Conservation (phyloP, 2,113 vertebrate species). For the Callorhinus ursinus region DNA sequence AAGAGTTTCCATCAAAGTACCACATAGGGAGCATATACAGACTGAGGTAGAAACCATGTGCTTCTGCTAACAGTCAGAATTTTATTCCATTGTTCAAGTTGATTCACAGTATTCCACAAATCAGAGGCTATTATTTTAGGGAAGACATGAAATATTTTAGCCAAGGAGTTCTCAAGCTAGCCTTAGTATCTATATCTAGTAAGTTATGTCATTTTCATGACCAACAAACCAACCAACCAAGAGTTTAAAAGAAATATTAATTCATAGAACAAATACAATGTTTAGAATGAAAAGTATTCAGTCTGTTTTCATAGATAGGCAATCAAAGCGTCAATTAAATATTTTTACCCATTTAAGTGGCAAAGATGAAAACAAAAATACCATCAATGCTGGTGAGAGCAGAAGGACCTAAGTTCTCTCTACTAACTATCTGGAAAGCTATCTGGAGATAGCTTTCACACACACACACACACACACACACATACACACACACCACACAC, state of each 20-base stretch:
- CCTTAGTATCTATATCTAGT: not conserved
- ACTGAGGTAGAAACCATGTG: not conserved
- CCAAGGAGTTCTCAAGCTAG: not conserved
- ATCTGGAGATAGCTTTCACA: not conserved
- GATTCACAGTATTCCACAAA: not conserved
- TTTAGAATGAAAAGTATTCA: not conserved
- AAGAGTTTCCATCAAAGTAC: not conserved
- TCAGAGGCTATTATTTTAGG: not conserved
- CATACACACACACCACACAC: not conserved
- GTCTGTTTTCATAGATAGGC: conserved; percentile 8
- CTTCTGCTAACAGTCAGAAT: not conserved
- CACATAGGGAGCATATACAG: not conserved
- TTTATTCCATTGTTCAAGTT: not conserved
- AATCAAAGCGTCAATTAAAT: conserved; percentile 23
- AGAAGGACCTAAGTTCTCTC: not conserved
- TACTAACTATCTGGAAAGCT: not conserved
- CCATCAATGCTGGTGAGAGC: not conserved
- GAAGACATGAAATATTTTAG: conserved; percentile 12
- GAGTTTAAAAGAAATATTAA: conserved; percentile 32
- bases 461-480: not conserved
- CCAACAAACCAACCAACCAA: not conserved
- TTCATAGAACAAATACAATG: not conserved
- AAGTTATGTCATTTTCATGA: not conserved
- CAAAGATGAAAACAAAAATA: conserved; percentile 1
- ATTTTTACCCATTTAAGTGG: not conserved